phyloP scores from a whole-genome alignment of 2,113 vertebrate genomes.

The Cathartes aura region DNA sequence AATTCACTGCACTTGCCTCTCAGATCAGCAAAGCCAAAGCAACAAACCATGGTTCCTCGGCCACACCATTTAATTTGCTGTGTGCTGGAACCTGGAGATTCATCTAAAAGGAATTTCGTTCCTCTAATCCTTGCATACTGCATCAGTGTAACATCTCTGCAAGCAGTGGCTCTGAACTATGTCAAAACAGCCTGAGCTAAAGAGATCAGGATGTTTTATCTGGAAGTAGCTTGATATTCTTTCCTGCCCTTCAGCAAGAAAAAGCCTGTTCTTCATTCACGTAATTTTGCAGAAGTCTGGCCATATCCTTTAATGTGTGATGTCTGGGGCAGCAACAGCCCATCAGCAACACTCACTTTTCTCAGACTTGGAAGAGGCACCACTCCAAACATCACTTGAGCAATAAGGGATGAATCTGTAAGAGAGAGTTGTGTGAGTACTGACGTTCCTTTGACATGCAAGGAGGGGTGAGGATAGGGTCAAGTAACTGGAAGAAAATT shows the following conservation, averaged over 20 bases:
- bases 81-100: background rate
- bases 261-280: conserved; percentile 30
- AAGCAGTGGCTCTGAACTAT: conserved; percentile 47
- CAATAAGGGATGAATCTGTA: conserved; percentile 96
- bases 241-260: conserved; percentile 64
- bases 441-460: background rate
- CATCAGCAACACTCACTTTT: conserved; percentile 85
- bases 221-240: conserved; percentile 63
- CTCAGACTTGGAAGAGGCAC: conserved; percentile 88
- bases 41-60: background rate
- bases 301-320: conserved; percentile 44
- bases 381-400: conserved; percentile 98
- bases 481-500: conserved; percentile 1
- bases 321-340: conserved; percentile 51
- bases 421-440: conserved; percentile 40
- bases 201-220: conserved; percentile 69
- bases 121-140: conserved; percentile 1
- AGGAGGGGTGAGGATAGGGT: background rate
- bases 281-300: conserved; percentile 54
- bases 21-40: background rate
- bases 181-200: conserved; percentile 52
- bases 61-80: background rate
- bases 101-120: conserved; percentile 23
- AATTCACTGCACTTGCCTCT: background rate
- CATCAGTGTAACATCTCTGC: conserved; percentile 21